Percentiles rank a stretch among this genome's conserved stretches.
Conservation (phyloP, 2,888 invertebrate genomes). For the Cotesia congregata region DNA sequence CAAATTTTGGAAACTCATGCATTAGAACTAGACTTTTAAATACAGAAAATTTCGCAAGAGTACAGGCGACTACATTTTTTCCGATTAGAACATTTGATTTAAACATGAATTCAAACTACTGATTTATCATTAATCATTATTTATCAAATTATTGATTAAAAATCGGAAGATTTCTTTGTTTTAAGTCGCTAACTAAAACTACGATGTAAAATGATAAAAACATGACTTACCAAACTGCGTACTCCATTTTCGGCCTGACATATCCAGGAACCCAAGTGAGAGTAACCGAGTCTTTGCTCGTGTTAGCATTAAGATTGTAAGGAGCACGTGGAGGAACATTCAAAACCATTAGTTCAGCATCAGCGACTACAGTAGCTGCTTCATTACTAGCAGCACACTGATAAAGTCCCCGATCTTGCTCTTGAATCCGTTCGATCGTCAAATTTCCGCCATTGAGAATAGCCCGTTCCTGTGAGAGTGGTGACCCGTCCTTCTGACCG, state of each 20-base stretch:
- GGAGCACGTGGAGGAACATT: slow-evolving; percentile 93
- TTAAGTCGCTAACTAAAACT: too few species aligned
- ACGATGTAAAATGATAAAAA: background rate
- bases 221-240: slow-evolving; percentile 81
- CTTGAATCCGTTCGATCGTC: slow-evolving; percentile 84
- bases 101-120: too few species aligned
- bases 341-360: slow-evolving; percentile 86
- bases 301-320: slow-evolving; percentile 85
- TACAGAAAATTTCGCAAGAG: too few species aligned
- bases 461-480: slow-evolving; percentile 79
- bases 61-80: too few species aligned
- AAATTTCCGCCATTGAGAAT: slow-evolving; percentile 82
- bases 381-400: slow-evolving; percentile 89
- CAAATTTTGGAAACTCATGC: too few species aligned
- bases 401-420: slow-evolving; percentile 89
- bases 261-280: slow-evolving; percentile 89
- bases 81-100: too few species aligned
- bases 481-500: slow-evolving; percentile 80
- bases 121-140: too few species aligned
- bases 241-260: slow-evolving; percentile 83
- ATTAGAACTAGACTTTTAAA: too few species aligned
- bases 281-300: slow-evolving; percentile 80
- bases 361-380: slow-evolving; percentile 86
- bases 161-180: background rate
- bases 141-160: too few species aligned